Evolutionary conservation across 2,113 vertebrate genomes (phyloP), one percentile per base, ranked within the genome.

Genomic region (Paralichthys olivaceus): DNA sequence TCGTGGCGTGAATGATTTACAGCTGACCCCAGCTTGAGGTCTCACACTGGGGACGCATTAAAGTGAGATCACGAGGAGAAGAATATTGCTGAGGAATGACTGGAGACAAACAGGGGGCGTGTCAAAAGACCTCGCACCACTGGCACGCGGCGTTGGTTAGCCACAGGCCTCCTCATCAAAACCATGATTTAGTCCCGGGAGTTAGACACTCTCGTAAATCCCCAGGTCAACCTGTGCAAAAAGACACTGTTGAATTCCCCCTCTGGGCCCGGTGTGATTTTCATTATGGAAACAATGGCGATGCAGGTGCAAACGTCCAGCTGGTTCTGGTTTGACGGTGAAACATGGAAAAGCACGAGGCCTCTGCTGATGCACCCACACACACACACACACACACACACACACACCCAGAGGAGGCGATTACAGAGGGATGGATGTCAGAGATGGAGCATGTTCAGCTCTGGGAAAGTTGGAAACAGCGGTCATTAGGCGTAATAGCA

Each of bases 291-390:
- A 86, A 87, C 77, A 80, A 87, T 62, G 63, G 75, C 49, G 79
- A 58, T 84, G 81, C 91, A 91, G 91, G 91, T 93, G 91, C 81
- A 89, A 82, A 90, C 15, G 37, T 61, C 78, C 89, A 92, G 88
- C 85, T 87, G 90, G 81, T 74, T 87, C 73, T 75, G 71, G 53
- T 90, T 86, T 69, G 65, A 45, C 23, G 14, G 22, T 70, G 65
- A 84, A 87, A 80, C 86, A 66, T 19, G 26, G 75, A 22, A 53
- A 61, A 65, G 69, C 20, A 17, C 8, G 22, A 66, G 19, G 45
- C 47, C 51, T n/a, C 49, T 15, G 4, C 34, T 19, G 12, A 60
- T 1, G 55, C 82, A 53, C 43, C 25, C 74, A 65, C 64, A 20
- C 19, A 49, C 47, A 49, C 14, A 25, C n/a, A 55, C 45, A 47